Base-by-base conservation (phyloP, 92 coral and sea anemone genomes). In the Umimayanthus chanpuru region DNA sequence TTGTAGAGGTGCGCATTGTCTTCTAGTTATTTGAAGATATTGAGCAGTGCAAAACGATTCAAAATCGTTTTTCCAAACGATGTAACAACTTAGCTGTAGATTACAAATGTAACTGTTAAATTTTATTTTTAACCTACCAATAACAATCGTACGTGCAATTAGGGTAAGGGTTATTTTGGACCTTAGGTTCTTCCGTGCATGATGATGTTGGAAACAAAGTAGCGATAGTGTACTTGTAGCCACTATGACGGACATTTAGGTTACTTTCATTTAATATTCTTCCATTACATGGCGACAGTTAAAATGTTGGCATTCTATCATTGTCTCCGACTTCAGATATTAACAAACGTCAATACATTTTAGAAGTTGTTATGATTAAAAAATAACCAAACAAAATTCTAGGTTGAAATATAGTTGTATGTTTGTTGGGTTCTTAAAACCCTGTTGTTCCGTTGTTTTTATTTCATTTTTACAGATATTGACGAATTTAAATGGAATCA, bases 11-110 rank as follows among this genome's bases (percentile, higher is more conserved):
- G 50, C 1, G 50, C 50, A 44, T 44, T 44, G 50, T 44, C 11
- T 44, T 44, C 10, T 44, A 44, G 50, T 10, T 44, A 44, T 44
- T 44, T 44, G 50, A 0, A 4, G 92, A 90, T 77, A 70, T 90
- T 30, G 56, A 90, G n/a, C 89, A 85, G 43, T 90, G 89, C 40
- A 18, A 12, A 32, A 64, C 15, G 7, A 66, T 56, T n/a, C 39
- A n/a, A 36, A 81, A 36, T 9, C 10, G 9, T 10, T 81, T 74
- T 43, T 21, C 75, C 49, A 55, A 81, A 20, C 72, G 49, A 10
- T 81, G 73, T 20, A 81, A 56, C 14, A 81, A 81, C 29, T 30
- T 73, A 0, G 18, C 28, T 12, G 85, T 73, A 18, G 49, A 72
- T 20, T 64, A 81, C 38, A 64, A 81, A 8, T 65, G 73, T 81